A percentile compares a stretch with the other conserved stretches of the same genome.
Evolutionary conservation across 92 coral and sea anemone species (phyloP).

Genomic region (Heliopora coerulea): DNA sequence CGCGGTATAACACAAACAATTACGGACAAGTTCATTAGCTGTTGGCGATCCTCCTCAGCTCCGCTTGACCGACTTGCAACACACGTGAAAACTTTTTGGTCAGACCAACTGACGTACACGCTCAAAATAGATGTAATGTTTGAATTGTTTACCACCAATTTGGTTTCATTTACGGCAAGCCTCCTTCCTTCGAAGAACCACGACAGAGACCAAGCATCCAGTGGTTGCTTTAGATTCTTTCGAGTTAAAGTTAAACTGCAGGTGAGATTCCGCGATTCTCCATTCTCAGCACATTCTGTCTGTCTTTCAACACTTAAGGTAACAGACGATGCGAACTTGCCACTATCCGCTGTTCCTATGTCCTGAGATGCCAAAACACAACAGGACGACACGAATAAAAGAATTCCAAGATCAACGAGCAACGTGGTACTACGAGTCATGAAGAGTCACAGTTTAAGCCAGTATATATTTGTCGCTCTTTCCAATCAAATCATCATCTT

Average conservation of each 20-base stretch:
- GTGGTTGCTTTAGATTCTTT: background rate
- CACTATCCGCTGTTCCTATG: background rate
- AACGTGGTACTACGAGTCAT: too few relatives aligned
- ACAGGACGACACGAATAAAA: background rate
- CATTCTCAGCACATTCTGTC: background rate
- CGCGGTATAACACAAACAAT: background rate
- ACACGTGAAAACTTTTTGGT: conserved; percentile 8
- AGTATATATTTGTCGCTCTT: too few relatives aligned
- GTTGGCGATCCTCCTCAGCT: background rate
- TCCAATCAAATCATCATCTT: too few relatives aligned
- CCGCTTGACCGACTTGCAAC: background rate
- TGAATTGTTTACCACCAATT: background rate
- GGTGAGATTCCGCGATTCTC: background rate
- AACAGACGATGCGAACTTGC: background rate
- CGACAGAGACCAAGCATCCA: background rate
- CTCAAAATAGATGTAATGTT: background rate
- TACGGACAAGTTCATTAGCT: background rate
- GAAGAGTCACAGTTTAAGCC: too few relatives aligned
- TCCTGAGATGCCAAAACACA: too few relatives aligned
- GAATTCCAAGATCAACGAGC: too few relatives aligned
- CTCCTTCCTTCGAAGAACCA: background rate
- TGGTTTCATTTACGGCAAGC: background rate
- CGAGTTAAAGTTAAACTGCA: conserved; percentile 8
- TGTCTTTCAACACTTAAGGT: background rate
- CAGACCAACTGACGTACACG: conserved; percentile 9